Evolutionary conservation across 2,888 invertebrate species (phyloP).

Genomic region (Lottia gigantea): DNA sequence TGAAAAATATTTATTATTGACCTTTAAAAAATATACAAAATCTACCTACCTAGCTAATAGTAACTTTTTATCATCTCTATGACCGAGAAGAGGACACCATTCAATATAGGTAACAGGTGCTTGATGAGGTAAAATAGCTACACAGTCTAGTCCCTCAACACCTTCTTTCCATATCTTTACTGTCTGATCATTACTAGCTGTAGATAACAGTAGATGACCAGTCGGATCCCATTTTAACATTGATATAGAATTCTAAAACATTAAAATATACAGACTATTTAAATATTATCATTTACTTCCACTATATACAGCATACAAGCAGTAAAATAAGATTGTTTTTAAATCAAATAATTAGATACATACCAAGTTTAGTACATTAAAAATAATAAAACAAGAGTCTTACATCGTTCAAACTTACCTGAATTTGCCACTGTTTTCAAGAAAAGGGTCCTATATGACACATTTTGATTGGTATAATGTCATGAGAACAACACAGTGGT

Average conservation of each 20-base stretch:
- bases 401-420: no score
- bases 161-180: slow-evolving; percentile 70
- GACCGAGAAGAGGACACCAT: slow-evolving; percentile 73
- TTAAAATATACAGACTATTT: neutral
- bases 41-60: slow-evolving; percentile 57
- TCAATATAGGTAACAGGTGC: slow-evolving; percentile 70
- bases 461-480: no score
- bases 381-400: no score
- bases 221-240: slow-evolving; percentile 72
- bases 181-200: slow-evolving; percentile 68
- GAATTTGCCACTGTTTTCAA: no score
- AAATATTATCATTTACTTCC: neutral
- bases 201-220: slow-evolving; percentile 71
- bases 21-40: neutral
- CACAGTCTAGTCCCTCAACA: slow-evolving; percentile 68
- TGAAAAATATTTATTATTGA: no score
- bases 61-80: slow-evolving; percentile 55
- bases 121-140: slow-evolving; percentile 70
- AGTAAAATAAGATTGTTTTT: no score
- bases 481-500: no score
- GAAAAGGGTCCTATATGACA: no score
- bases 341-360: no score
- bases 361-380: no score
- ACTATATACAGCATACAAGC: no score
- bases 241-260: slow-evolving; percentile 65